These are phyloP conservation scores for Stenotaenia linearis DNA, from an alignment of 2,888 invertebrate genomes.

Conservation along the genomic window DNA sequence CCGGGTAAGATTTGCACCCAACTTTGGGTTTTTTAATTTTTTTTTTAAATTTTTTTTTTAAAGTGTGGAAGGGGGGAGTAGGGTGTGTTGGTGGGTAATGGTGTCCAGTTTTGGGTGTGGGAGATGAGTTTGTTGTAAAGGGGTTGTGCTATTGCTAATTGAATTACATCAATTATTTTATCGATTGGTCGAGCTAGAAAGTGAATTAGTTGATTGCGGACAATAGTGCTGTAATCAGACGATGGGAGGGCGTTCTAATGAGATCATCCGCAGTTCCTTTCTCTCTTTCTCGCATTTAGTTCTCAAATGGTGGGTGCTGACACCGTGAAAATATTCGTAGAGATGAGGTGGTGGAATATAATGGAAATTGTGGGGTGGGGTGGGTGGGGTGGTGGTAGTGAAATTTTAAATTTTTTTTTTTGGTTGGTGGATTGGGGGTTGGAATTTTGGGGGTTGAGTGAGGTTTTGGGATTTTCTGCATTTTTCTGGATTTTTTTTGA, in stretches of 20 bases:
- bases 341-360: neutral
- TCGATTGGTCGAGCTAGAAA: slow-evolving; percentile 32
- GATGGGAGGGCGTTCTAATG: slow-evolving; percentile 33
- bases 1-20: neutral
- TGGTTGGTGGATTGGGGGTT: too few relatives aligned
- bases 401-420: neutral
- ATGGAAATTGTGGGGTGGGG: neutral
- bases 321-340: neutral
- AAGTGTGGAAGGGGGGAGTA: neutral
- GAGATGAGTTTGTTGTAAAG: neutral
- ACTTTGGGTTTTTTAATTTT: neutral
- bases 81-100: neutral
- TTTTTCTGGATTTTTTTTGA: too few relatives aligned
- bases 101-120: neutral
- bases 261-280: slow-evolving; percentile 28
- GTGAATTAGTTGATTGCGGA: slow-evolving; percentile 34
- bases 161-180: slow-evolving; percentile 33
- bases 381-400: too few relatives aligned
- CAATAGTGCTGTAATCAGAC: slow-evolving; percentile 36
- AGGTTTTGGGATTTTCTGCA: neutral
- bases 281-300: neutral
- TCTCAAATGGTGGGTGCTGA: neutral
- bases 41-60: neutral
- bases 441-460: too few relatives aligned
- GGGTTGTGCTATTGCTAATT: neutral